These are phyloP conservation scores for Urocyon cinereoargenteus DNA, from an alignment of 2,797 vertebrate genomes.

Conservation along the genomic window DNA sequence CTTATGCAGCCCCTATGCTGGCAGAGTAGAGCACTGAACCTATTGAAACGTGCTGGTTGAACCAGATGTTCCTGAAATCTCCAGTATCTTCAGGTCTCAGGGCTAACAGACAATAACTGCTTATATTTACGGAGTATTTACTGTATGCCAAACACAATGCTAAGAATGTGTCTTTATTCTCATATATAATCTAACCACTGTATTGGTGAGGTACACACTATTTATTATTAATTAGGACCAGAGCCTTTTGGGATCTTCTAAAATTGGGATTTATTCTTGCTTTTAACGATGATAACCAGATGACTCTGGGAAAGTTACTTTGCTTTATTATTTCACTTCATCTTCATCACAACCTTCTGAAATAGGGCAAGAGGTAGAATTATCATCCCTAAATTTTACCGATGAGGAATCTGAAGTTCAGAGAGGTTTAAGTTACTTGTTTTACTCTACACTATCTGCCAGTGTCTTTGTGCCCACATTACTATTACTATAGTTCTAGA, in stretches of 20 bases:
- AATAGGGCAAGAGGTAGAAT: not conserved
- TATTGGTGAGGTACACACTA: not conserved
- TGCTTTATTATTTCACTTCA: not conserved
- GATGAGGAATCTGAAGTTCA: not conserved
- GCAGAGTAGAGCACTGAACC: not conserved
- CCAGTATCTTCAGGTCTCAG: not conserved
- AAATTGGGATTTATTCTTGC: not conserved
- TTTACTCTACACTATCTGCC: not conserved
- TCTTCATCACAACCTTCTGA: constrained; percentile 28
- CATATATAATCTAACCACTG: constrained; percentile 14
- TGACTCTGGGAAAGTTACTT: constrained; percentile 32
- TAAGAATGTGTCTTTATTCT: constrained; percentile 18
- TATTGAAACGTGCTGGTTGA: not conserved
- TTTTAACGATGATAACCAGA: not conserved
- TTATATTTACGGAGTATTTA: not conserved
- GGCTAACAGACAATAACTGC: not conserved
- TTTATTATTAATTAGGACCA: not conserved
- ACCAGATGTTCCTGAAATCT: not conserved
- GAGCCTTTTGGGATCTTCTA: not conserved
- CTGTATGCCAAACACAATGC: not conserved
- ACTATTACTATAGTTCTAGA: not conserved
- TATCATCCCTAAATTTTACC: constrained; percentile 28
- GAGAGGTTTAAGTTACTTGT: not conserved
- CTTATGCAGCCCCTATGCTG: not conserved
- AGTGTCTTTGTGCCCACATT: not conserved